These are phyloP conservation scores for Venustoraphidia nigricollis DNA, from an alignment of 2,888 invertebrate species.

Conservation along the genomic window DNA sequence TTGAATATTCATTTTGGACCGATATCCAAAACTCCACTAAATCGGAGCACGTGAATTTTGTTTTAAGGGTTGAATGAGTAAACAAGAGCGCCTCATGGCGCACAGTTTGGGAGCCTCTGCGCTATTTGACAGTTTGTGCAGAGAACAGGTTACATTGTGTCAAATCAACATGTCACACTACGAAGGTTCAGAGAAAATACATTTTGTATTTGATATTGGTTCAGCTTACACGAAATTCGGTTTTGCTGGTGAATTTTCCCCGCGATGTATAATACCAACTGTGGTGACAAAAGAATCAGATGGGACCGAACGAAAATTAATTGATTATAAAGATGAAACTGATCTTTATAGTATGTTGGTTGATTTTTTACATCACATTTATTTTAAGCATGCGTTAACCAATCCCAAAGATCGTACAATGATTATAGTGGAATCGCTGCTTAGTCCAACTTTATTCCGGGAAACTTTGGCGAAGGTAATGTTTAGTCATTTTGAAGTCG, in stretches of 20 bases:
- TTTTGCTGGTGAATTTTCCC: constrained; percentile 77
- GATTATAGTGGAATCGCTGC: constrained; percentile 79
- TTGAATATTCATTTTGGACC: no score
- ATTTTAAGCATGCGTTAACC: constrained; percentile 76
- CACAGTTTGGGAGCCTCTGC: no score
- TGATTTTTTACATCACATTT: constrained; percentile 73
- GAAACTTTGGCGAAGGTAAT: constrained; percentile 81
- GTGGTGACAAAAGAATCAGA: constrained; percentile 53
- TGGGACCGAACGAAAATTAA: constrained; percentile 41
- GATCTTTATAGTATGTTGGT: constrained; percentile 75
- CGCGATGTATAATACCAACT: constrained; percentile 73
- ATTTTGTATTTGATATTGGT: constrained; percentile 82
- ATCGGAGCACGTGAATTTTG: no score
- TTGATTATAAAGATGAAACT: constrained; percentile 43
- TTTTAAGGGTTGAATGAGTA: no score
- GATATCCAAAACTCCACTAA: no score
- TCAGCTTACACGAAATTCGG: constrained; percentile 86
- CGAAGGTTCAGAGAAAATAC: constrained; percentile 79
- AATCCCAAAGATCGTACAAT: constrained; percentile 89
- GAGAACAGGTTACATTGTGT: no score
- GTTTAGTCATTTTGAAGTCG: constrained; percentile 83
- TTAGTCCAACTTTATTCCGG: constrained; percentile 66
- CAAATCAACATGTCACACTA: constrained; percentile 50
- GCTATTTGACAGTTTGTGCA: no score
- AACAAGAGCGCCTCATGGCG: no score